A percentile compares a stretch with the other conserved stretches of the same genome.
Evolutionary conservation across 2,888 invertebrate species (phyloP).

Genomic region (Epirrhoe alternata): DNA sequence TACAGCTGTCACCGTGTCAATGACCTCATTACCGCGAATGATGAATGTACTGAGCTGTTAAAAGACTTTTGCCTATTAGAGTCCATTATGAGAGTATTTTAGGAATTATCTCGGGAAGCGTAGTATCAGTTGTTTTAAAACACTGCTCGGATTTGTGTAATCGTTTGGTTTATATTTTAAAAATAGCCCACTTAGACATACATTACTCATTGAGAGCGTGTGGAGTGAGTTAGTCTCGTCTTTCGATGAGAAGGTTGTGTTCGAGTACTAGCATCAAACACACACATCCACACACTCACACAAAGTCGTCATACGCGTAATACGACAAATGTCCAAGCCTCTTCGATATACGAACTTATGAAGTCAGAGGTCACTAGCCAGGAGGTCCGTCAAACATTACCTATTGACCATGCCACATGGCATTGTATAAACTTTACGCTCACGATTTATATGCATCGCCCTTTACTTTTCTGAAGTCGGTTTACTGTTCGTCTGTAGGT

Average conservation of each 20-base stretch:
- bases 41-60: conserved; percentile 74
- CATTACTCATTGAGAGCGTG: too few species aligned
- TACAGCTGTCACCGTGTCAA: conserved; percentile 63
- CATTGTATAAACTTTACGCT: too few species aligned
- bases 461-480: too few species aligned
- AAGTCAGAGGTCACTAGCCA: conserved; percentile 10
- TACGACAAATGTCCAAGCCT: too few species aligned
- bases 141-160: conserved; percentile 24
- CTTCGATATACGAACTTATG: neutral
- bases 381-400: conserved; percentile 1
- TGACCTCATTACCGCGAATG: conserved; percentile 75
- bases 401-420: neutral
- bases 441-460: too few species aligned
- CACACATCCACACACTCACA: too few species aligned
- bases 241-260: too few species aligned
- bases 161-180: neutral
- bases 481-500: too few species aligned
- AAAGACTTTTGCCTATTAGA: conserved; percentile 72
- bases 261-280: too few species aligned
- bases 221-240: too few species aligned
- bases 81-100: conserved; percentile 63
- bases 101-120: conserved; percentile 54
- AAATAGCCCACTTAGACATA: too few species aligned
- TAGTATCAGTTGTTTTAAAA: conserved; percentile 28
- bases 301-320: too few species aligned